Conservation (phyloP, 2,113 vertebrate species). For the Chunga burmeisteri region DNA sequence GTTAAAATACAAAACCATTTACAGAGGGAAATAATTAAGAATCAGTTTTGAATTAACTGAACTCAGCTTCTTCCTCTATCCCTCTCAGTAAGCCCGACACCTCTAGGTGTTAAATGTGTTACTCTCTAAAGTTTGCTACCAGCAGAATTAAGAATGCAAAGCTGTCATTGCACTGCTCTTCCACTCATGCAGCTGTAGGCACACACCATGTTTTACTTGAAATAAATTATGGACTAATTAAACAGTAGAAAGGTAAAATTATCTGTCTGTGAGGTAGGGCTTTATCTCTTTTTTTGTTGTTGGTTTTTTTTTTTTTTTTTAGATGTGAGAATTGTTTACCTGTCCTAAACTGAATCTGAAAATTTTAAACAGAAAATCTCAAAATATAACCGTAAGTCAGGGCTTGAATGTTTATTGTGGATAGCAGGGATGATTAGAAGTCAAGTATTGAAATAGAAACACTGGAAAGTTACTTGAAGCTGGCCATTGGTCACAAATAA, state of each 20-base stretch:
- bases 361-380: background rate
- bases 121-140: background rate
- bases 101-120: rapidly evolving
- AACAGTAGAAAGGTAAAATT: background rate
- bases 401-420: background rate
- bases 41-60: background rate
- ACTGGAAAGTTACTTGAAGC: background rate
- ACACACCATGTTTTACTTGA: background rate
- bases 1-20: background rate
- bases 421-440: background rate
- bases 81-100: background rate
- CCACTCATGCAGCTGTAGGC: background rate
- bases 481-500: background rate
- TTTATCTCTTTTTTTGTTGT: background rate
- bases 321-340: background rate
- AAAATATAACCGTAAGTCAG: background rate
- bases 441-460: background rate
- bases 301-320: background rate
- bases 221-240: background rate
- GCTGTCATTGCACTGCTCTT: background rate
- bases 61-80: background rate
- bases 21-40: background rate
- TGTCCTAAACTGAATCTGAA: background rate
- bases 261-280: background rate
- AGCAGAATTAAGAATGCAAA: background rate